These are phyloP conservation scores for Ariolimax columbianus DNA, from an alignment of 2,888 invertebrate genomes.

Conservation along the genomic window DNA sequence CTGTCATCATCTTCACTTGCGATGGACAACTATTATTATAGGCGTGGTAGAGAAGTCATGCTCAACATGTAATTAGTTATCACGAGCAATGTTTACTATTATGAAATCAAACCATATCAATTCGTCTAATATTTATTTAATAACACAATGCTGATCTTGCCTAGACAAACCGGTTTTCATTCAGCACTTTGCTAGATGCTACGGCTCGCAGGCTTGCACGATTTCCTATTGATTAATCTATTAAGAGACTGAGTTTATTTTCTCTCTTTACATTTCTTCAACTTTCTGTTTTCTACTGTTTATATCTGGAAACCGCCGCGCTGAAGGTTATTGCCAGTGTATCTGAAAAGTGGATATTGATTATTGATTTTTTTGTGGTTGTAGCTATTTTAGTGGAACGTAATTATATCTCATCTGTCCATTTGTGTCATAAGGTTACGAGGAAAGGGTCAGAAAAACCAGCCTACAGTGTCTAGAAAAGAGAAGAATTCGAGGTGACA, in stretches of 20 bases:
- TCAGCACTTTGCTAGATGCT: background rate
- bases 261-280: background rate
- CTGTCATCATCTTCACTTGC: too few species aligned
- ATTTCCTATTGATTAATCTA: slow-evolving; percentile 3
- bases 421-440: too few species aligned
- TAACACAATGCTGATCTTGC: background rate
- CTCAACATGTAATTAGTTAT: background rate
- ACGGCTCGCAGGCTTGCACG: background rate
- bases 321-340: background rate
- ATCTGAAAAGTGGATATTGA: background rate
- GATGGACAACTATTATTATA: too few species aligned
- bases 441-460: too few species aligned
- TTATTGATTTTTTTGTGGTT: background rate
- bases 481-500: too few species aligned
- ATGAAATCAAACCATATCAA: background rate
- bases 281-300: background rate
- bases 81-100: background rate
- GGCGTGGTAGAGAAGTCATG: too few species aligned
- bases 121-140: background rate
- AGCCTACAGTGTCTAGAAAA: too few species aligned
- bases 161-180: background rate
- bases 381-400: too few species aligned
- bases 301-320: too few species aligned
- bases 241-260: background rate
- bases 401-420: too few species aligned